Evolutionary conservation across 2,113 vertebrate species (phyloP).

Genomic region (Numenius arquata): DNA sequence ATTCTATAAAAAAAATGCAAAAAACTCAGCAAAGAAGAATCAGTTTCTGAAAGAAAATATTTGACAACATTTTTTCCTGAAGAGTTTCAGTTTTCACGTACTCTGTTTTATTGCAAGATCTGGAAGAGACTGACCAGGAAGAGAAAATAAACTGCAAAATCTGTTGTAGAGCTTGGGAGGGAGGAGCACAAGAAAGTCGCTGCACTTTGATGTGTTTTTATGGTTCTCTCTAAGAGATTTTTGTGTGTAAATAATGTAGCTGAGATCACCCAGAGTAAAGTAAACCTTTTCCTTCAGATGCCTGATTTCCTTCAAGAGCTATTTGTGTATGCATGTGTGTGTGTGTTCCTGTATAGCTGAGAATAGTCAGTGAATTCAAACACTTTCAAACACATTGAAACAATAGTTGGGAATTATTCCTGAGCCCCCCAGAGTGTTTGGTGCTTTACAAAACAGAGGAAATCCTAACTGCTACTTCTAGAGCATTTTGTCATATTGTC

Average conservation of each 20-base stretch:
- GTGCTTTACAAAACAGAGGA: not conserved
- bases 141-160: slow-evolving; percentile 19
- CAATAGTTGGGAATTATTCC: not conserved
- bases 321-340: not conserved
- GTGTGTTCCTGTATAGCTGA: not conserved
- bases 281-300: slow-evolving; percentile 32
- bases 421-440: not conserved
- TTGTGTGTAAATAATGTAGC: slow-evolving; percentile 49
- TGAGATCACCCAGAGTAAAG: slow-evolving; percentile 42
- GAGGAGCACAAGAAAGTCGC: not conserved
- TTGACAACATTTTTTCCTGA: not conserved
- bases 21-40: not conserved
- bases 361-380: not conserved
- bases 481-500: not conserved
- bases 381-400: slow-evolving; percentile 15
- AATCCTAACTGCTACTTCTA: not conserved
- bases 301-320: slow-evolving; percentile 24
- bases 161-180: not conserved
- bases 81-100: not conserved
- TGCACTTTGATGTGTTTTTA: slow-evolving; percentile 48
- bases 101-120: not conserved
- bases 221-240: slow-evolving; percentile 30
- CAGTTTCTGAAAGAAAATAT: not conserved
- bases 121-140: not conserved
- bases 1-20: not conserved